A percentile compares a stretch with the other conserved stretches of the same genome.
Conservation (phyloP, 2,797 vertebrate genomes). For the Acanthurus tractus region DNA sequence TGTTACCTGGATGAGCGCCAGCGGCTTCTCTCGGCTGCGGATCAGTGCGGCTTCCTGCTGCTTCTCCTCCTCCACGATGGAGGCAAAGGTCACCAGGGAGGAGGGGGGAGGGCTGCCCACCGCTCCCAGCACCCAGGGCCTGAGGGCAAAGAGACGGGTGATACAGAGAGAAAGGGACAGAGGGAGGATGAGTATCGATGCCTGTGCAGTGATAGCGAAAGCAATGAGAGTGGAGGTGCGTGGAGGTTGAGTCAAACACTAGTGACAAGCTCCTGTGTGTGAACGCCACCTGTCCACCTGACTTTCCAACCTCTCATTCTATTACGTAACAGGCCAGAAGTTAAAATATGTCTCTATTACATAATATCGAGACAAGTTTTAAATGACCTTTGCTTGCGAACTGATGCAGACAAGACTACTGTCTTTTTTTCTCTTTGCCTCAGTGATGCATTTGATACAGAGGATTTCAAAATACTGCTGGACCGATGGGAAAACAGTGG, state of each 20-base stretch:
- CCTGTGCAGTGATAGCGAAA: slow-evolving; percentile 7
- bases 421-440: neutral
- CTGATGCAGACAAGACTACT: neutral
- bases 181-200: slow-evolving; percentile 17
- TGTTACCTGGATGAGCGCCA: slow-evolving; percentile 96
- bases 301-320: slow-evolving; percentile 9
- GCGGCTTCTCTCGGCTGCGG: slow-evolving; percentile 95
- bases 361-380: neutral
- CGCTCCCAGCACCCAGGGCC: slow-evolving; percentile 92
- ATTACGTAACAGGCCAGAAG: slow-evolving; percentile 10
- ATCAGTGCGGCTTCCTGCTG: slow-evolving; percentile 96
- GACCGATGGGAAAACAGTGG: neutral
- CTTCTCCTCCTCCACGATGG: slow-evolving; percentile 96
- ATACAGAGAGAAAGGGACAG: neutral
- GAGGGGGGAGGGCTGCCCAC: slow-evolving; percentile 78
- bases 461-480: no score
- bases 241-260: slow-evolving; percentile 33
- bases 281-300: slow-evolving; percentile 26
- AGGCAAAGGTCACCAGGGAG: slow-evolving; percentile 90
- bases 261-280: slow-evolving; percentile 44
- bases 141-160: slow-evolving; percentile 76
- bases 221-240: slow-evolving; percentile 18
- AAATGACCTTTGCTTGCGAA: neutral
- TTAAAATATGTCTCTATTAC: neutral
- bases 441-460: neutral